A percentile compares a stretch with the other conserved stretches of the same genome.
phyloP scores from a whole-genome alignment of 2,797 vertebrate species.

The Bradypodion ventrale region DNA sequence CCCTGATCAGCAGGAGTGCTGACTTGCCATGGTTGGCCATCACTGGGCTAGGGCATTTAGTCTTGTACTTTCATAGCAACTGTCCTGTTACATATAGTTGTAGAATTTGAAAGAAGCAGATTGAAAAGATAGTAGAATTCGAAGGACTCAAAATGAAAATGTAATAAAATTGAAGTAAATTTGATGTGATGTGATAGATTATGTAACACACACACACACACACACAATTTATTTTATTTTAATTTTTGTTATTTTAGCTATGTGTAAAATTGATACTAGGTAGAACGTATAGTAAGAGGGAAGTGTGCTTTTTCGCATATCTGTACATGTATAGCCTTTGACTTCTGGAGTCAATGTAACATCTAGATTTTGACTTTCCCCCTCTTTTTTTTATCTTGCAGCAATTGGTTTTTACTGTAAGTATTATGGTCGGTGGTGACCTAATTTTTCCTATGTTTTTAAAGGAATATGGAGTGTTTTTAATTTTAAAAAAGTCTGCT shows the following conservation, averaged over 20 bases:
- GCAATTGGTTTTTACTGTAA: slow-evolving; percentile 87
- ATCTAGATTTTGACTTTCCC: slow-evolving; percentile 41
- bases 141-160: background rate
- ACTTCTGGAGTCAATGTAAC: slow-evolving; percentile 55
- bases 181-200: background rate
- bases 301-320: slow-evolving; percentile 26
- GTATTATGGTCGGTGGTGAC: slow-evolving; percentile 66
- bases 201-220: no score
- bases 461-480: background rate
- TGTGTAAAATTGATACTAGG: background rate
- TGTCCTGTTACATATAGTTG: background rate
- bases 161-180: no score
- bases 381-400: slow-evolving; percentile 69
- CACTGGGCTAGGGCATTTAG: no score
- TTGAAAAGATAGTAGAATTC: background rate
- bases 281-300: background rate
- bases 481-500: background rate
- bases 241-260: background rate
- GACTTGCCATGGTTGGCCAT: no score
- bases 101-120: background rate
- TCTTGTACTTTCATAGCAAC: background rate
- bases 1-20: no score
- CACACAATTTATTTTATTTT: slow-evolving; percentile 23
- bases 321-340: slow-evolving; percentile 40
- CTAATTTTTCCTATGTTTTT: slow-evolving; percentile 50